phyloP scores from a whole-genome alignment of 2,888 invertebrate genomes.

The Agrilus biguttatus region DNA sequence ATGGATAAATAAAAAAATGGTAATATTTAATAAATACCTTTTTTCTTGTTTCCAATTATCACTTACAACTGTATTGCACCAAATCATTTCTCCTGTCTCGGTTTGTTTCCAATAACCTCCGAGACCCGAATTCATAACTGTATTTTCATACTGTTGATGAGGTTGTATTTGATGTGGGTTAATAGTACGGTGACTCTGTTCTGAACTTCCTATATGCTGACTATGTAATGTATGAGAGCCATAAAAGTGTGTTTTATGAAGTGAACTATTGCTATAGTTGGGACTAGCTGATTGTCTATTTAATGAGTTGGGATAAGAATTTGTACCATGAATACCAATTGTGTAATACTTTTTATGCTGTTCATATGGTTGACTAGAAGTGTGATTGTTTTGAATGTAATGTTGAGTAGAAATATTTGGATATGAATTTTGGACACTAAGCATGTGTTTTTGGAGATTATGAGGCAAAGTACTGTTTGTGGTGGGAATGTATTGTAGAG shows the following conservation, averaged over 20 bases:
- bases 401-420: constrained; percentile 9
- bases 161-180: constrained; percentile 27
- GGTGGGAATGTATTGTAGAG: constrained; percentile 4
- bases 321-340: too few species aligned
- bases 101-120: constrained; percentile 30
- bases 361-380: background rate
- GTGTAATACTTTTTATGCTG: too few species aligned
- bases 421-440: constrained; percentile 2
- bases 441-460: constrained; percentile 6
- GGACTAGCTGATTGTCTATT: constrained; percentile 15
- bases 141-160: constrained; percentile 30
- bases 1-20: constrained; percentile 1
- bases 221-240: constrained; percentile 14
- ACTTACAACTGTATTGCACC: constrained; percentile 23
- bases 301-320: constrained; percentile 4
- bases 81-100: constrained; percentile 27
- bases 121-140: constrained; percentile 22
- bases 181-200: constrained; percentile 9
- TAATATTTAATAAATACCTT: constrained; percentile 15
- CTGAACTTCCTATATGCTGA: constrained; percentile 6
- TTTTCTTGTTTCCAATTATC: constrained; percentile 28
- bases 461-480: constrained; percentile 9
- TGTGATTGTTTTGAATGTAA: constrained; percentile 7
- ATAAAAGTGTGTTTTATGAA: constrained; percentile 16
- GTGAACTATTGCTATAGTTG: constrained; percentile 15